phyloP scores from a whole-genome alignment of 2,113 vertebrate species.

The Taxidea taxus region DNA sequence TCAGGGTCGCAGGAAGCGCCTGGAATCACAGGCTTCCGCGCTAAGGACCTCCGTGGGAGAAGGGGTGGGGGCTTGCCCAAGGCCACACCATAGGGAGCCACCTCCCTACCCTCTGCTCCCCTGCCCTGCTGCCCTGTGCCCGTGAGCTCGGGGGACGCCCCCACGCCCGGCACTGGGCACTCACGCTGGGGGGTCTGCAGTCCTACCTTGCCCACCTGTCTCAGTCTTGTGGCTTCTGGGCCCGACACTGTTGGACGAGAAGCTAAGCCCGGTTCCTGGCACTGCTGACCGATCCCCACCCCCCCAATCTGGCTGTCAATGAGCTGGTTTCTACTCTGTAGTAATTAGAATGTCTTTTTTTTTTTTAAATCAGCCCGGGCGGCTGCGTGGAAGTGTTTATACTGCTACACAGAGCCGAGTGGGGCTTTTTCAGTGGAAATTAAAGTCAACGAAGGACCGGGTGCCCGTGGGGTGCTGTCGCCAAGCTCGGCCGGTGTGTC shows the following conservation, averaged over 20 bases:
- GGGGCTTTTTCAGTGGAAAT: neutral
- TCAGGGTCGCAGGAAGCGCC: rapidly evolving
- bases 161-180: rapidly evolving
- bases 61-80: no score
- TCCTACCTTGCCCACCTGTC: neutral
- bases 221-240: rapidly evolving
- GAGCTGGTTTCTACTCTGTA: conserved; percentile 17
- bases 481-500: rapidly evolving
- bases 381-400: neutral
- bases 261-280: neutral
- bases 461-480: neutral
- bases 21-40: rapidly evolving
- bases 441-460: neutral
- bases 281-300: rapidly evolving
- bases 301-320: neutral
- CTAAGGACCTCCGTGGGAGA: neutral
- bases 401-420: neutral
- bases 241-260: neutral
- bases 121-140: no score
- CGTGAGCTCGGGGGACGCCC: rapidly evolving
- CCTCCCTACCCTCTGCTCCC: neutral
- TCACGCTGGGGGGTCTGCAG: neutral
- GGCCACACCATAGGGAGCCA: rapidly evolving
- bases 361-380: neutral
- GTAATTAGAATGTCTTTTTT: conserved; percentile 33